phyloP scores from a whole-genome alignment of 2,113 vertebrate species.

The Pontoporia blainvillei region DNA sequence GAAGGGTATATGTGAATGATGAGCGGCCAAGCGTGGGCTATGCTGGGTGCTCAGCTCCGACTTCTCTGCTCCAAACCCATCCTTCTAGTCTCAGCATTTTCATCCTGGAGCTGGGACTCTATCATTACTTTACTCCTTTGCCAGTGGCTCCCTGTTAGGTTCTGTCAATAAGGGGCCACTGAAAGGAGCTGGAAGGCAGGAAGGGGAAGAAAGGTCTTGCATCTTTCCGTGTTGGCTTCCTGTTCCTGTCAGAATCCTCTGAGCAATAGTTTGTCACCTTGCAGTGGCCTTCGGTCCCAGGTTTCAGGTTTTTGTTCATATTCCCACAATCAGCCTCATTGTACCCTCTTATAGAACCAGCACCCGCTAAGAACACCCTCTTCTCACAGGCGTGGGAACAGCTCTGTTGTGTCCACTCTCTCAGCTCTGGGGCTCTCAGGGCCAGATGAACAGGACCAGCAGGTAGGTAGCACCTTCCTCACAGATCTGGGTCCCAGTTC shows the following conservation, averaged over 20 bases:
- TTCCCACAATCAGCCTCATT: not conserved
- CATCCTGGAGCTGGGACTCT: not conserved
- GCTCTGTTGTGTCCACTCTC: not conserved
- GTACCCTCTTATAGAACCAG: not conserved
- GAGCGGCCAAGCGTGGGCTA: not conserved
- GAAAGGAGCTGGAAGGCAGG: not conserved
- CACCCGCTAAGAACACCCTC: not conserved
- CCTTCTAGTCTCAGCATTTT: not conserved
- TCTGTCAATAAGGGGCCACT: not conserved
- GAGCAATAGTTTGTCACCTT: not conserved
- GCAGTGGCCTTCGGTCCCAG: not conserved
- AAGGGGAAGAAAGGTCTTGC: not conserved
- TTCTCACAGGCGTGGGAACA: not conserved
- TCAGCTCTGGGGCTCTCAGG: not conserved
- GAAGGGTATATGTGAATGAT: not conserved
- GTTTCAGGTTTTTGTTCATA: not conserved
- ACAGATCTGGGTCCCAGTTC: not conserved
- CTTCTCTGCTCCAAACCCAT: not conserved
- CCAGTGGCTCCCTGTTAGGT: not conserved
- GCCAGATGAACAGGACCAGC: not conserved
- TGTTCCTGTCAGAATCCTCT: not conserved
- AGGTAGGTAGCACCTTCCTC: not conserved
- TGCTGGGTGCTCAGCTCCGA: too few species aligned
- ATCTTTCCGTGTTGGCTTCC: not conserved
- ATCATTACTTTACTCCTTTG: not conserved